phyloP scores from a whole-genome alignment of 1,140 invertebrate genomes.

The Drosophila novamexicana region DNA sequence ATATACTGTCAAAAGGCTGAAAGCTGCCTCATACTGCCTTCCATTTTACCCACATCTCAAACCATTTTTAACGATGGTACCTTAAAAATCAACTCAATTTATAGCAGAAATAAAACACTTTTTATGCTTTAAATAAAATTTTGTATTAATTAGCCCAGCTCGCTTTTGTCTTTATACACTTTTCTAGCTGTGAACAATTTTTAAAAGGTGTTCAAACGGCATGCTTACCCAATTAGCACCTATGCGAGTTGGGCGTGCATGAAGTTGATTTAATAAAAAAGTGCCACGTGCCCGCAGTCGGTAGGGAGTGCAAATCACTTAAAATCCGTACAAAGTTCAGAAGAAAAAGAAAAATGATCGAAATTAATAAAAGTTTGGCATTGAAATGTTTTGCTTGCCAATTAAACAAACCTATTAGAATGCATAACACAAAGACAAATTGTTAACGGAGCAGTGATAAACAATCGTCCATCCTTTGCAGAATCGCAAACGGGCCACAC shows the following conservation, averaged over 20 bases:
- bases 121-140: neutral
- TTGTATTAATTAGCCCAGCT: constrained; percentile 4
- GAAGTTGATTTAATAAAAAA: constrained; percentile 23
- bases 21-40: too few relatives aligned
- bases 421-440: constrained; percentile 17
- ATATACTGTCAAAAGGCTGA: too few relatives aligned
- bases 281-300: constrained; percentile 23
- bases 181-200: constrained; percentile 9
- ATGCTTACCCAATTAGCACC: constrained; percentile 70
- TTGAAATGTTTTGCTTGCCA: neutral
- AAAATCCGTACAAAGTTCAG: constrained; percentile 34
- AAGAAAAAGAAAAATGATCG: constrained; percentile 14
- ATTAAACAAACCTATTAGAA: neutral
- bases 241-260: constrained; percentile 41
- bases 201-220: constrained; percentile 54
- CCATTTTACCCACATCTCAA: too few relatives aligned
- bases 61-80: too few relatives aligned
- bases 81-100: neutral
- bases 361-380: neutral
- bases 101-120: constrained; percentile 1
- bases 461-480: neutral
- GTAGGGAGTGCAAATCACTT: constrained; percentile 2
- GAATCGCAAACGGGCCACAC: neutral
- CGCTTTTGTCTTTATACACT: neutral
- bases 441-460: neutral